A percentile compares a stretch with the other conserved stretches of the same genome.
phyloP scores from a whole-genome alignment of 2,113 vertebrate species.

The human region DNA sequence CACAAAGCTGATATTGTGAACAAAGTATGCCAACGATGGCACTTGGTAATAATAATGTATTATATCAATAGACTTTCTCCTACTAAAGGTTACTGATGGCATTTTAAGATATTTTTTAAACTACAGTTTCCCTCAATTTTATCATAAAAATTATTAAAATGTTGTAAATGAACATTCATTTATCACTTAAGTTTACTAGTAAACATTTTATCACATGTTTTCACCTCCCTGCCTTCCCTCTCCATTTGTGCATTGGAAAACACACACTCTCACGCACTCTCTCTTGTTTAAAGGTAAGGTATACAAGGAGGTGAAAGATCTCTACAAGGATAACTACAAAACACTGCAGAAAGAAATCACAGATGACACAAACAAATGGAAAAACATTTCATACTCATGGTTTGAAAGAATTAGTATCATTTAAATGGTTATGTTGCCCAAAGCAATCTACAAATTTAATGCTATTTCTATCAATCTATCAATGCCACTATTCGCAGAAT shows the following conservation, averaged over 20 bases:
- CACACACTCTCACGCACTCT: not conserved
- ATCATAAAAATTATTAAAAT: not conserved
- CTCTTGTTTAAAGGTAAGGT: not conserved
- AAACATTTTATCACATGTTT: not conserved
- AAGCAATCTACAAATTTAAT: no score
- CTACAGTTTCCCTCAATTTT: not conserved
- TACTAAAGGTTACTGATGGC: not conserved
- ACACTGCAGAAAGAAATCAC: no score
- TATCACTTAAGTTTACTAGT: not conserved
- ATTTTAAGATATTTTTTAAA: not conserved
- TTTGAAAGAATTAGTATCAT: no score
- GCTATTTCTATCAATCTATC: no score
- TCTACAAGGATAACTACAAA: no score
- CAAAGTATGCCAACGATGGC: not conserved
- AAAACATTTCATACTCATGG: no score
- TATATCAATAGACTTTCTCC: not conserved
- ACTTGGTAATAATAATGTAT: not conserved
- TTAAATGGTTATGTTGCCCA: no score
- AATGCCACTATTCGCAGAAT: no score
- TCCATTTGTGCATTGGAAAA: not conserved
- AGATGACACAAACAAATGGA: no score
- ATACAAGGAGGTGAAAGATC: no score
- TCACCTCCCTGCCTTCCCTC: not conserved
- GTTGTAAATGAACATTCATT: not conserved
- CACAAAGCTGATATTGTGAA: not conserved